These are phyloP conservation scores for Echinarachnius parma DNA, from an alignment of 53 echinoderm and acorn worm genomes.

Conservation along the genomic window DNA sequence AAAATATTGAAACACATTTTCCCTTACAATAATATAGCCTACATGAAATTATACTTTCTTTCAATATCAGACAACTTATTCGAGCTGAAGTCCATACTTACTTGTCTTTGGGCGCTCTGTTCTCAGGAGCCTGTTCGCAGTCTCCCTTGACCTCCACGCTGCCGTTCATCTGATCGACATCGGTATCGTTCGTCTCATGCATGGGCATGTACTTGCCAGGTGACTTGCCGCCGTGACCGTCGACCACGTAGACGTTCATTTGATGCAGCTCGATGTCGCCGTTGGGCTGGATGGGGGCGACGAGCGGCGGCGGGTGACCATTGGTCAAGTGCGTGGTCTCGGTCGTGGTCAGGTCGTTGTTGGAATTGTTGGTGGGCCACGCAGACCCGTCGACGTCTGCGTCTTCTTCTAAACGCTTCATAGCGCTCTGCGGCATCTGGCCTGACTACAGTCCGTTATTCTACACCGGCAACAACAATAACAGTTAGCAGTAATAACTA, in stretches of 20 bases:
- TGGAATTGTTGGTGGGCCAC: conserved; percentile 13
- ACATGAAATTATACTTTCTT: no score
- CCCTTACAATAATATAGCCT: no score
- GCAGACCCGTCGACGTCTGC: conserved; percentile 27
- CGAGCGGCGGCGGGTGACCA: background rate
- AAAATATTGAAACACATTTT: no score
- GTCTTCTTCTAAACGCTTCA: conserved; percentile 5
- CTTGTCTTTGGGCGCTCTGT: conserved; percentile 16
- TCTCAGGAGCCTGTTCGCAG: background rate
- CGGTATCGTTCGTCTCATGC: background rate
- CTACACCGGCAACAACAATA: no score
- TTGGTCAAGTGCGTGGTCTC: background rate
- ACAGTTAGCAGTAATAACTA: no score
- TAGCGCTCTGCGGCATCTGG: conserved; percentile 33
- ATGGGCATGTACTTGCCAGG: conserved; percentile 25
- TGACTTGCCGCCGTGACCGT: background rate
- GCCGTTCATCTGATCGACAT: conserved; percentile 1
- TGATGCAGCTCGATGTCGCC: conserved; percentile 15
- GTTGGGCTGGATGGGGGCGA: conserved; percentile 23
- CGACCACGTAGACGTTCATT: conserved; percentile 27
- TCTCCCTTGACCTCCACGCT: conserved; percentile 18
- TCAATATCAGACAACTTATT: no score
- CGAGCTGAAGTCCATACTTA: no score
- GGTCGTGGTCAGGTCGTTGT: background rate
- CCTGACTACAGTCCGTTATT: no score